phyloP scores from a whole-genome alignment of 2,113 vertebrate species.

The Etheostoma spectabile region DNA sequence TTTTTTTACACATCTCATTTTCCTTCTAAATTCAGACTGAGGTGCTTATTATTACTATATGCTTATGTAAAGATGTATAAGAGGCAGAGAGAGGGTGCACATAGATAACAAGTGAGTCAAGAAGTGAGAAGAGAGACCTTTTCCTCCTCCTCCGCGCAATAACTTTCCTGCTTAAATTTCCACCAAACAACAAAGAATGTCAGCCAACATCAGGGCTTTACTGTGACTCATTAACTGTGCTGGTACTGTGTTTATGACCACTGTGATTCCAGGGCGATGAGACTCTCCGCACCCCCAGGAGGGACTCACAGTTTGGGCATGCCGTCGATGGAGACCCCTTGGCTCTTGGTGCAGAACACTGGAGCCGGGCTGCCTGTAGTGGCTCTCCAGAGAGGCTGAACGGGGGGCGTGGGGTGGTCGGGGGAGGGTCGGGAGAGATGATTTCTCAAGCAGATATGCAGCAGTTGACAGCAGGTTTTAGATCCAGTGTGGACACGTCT shows the following conservation, averaged over 20 bases:
- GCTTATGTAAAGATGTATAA: constrained; percentile 14
- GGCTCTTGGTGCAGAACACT: constrained; percentile 34
- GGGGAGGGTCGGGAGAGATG: neutral
- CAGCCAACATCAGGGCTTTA: constrained; percentile 59
- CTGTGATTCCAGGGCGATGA: constrained; percentile 68
- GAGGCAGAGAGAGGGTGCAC: constrained; percentile 9
- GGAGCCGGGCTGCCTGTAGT: constrained; percentile 56
- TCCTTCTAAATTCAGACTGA: constrained; percentile 4
- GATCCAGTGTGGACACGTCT: constrained; percentile 42
- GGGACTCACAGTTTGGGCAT: constrained; percentile 59
- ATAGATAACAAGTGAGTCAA: constrained; percentile 35
- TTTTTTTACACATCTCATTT: neutral
- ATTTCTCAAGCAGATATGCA: constrained; percentile 51
- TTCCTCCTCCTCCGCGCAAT: constrained; percentile 23
- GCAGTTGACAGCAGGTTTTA: constrained; percentile 16
- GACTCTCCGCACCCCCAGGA: constrained; percentile 51
- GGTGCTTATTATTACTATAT: neutral
- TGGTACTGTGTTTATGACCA: constrained; percentile 40
- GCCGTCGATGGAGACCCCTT: constrained; percentile 55
- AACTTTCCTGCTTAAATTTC: constrained; percentile 33
- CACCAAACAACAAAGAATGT: constrained; percentile 41
- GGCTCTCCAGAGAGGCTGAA: constrained; percentile 40
- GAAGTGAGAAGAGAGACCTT: neutral
- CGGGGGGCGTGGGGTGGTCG: neutral
- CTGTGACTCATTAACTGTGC: constrained; percentile 62